Conservation (phyloP, 2,113 vertebrate genomes). For the Brevimyrus niger region DNA sequence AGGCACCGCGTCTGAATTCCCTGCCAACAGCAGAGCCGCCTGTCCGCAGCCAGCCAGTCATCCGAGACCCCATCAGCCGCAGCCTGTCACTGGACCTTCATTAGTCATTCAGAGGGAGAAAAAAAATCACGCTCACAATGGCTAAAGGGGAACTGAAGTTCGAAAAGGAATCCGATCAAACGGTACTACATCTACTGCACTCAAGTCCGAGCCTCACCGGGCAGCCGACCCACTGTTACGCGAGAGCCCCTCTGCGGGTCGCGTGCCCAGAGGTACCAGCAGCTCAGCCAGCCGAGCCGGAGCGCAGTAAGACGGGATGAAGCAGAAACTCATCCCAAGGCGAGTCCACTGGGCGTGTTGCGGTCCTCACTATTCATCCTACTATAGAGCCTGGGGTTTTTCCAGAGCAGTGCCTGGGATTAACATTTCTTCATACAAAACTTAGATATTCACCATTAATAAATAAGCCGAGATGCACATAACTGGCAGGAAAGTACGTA, state of each 20-base stretch:
- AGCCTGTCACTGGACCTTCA: not conserved
- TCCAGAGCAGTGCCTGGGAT: not conserved
- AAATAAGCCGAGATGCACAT: not conserved
- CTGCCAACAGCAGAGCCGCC: not conserved
- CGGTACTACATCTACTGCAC: not conserved
- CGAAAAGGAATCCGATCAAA: not conserved
- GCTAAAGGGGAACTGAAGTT: not conserved
- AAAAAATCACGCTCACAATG: not conserved
- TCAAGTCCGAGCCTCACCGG: not conserved
- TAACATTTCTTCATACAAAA: not conserved
- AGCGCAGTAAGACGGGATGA: not conserved
- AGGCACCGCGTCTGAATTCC: not conserved
- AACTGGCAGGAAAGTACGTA: no score
- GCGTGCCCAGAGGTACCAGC: slow-evolving; percentile 30
- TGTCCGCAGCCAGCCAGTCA: not conserved
- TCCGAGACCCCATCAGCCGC: not conserved
- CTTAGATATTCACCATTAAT: not conserved
- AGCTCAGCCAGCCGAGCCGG: not conserved
- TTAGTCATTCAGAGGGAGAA: not conserved
- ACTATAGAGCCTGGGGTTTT: not conserved
- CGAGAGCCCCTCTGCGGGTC: not conserved
- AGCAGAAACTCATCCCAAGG: not conserved
- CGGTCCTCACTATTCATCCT: not conserved
- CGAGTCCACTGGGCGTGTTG: not conserved
- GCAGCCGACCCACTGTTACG: not conserved